These are phyloP conservation scores for Corydoras maculifer DNA, from an alignment of 2,113 vertebrate species.

Conservation along the genomic window DNA sequence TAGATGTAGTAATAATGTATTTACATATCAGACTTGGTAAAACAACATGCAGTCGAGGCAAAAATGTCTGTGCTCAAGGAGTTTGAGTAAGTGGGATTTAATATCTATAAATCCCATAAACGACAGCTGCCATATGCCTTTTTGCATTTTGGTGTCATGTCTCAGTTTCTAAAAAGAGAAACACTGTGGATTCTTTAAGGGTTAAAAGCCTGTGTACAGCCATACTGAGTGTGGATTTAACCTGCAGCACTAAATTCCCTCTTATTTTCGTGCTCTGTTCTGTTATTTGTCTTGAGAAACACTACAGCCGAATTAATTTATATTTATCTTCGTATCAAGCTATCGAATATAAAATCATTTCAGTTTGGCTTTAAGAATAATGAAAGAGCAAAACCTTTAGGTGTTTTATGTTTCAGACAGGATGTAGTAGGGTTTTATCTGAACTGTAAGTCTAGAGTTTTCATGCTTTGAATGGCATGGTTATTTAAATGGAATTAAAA, in stretches of 20 bases:
- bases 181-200: not conserved
- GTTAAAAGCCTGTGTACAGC: constrained; percentile 25
- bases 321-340: not conserved
- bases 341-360: too few relatives aligned
- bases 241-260: constrained; percentile 24
- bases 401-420: too few relatives aligned
- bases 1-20: too few relatives aligned
- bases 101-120: constrained; percentile 7
- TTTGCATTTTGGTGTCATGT: constrained; percentile 1
- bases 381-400: not conserved
- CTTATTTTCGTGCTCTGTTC: constrained; percentile 11
- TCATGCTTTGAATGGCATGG: too few relatives aligned
- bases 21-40: constrained; percentile 40
- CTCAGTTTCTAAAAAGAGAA: constrained; percentile 7
- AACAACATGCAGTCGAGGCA: constrained; percentile 16
- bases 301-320: constrained; percentile 2
- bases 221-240: constrained; percentile 31
- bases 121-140: constrained; percentile 5
- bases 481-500: too few relatives aligned
- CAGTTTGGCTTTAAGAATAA: not conserved
- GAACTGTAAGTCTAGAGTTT: too few relatives aligned
- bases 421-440: too few relatives aligned
- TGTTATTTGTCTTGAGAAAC: constrained; percentile 19
- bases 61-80: not conserved
- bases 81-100: constrained; percentile 3